phyloP scores from a whole-genome alignment of 1,140 invertebrate genomes.

The Bombus terrestris region DNA sequence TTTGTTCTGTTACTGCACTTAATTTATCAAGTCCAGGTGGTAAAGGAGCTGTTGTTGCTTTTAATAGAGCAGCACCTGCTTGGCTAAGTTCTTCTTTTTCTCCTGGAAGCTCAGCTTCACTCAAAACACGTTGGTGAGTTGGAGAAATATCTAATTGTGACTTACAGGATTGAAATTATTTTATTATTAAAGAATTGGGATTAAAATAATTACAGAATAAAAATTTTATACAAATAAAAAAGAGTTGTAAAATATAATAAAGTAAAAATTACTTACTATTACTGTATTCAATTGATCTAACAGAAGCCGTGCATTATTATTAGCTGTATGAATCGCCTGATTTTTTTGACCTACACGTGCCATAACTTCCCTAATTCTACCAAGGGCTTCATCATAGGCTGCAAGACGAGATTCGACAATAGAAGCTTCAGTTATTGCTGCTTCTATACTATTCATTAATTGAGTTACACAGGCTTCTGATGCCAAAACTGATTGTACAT shows the following conservation, averaged over 20 bases:
- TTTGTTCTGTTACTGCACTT: conserved; percentile 94
- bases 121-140: conserved; percentile 87
- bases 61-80: conserved; percentile 91
- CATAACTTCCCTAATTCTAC: conserved; percentile 92
- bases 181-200: background rate
- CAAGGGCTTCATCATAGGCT: conserved; percentile 90
- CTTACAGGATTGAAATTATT: conserved; percentile 69
- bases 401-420: conserved; percentile 89
- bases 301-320: conserved; percentile 92
- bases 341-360: conserved; percentile 97
- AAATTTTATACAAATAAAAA: conserved; percentile 24
- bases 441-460: conserved; percentile 93
- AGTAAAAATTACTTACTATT: conserved; percentile 85
- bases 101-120: conserved; percentile 88
- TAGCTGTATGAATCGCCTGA: conserved; percentile 92
- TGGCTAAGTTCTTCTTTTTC: conserved; percentile 90
- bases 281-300: conserved; percentile 91
- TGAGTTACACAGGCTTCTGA: conserved; percentile 92
- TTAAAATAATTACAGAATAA: conserved; percentile 1
- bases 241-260: conserved; percentile 34
- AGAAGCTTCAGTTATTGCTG: conserved; percentile 90
- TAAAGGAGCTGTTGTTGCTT: conserved; percentile 86
- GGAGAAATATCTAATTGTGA: conserved; percentile 89
- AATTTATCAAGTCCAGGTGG: conserved; percentile 84
- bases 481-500: conserved; percentile 93